Base-by-base conservation (phyloP, 2,797 vertebrate genomes). In the Microctenopoma stevenorrisi region DNA sequence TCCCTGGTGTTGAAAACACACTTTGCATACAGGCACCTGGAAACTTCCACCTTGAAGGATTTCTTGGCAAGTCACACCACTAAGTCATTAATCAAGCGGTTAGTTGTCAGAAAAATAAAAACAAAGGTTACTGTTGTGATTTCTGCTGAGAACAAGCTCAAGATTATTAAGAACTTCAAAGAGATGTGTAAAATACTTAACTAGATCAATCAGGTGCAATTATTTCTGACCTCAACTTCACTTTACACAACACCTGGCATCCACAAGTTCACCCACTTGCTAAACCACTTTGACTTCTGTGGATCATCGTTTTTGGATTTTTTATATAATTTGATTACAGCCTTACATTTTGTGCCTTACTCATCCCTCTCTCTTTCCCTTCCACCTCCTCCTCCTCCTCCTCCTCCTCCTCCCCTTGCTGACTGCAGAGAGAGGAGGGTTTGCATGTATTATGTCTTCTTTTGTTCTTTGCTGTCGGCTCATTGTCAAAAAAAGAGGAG, bases 361-460 rank as follows among this genome's bases (percentile, higher is more conserved):
- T 87, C 70, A 79, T 81, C 62, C 63, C 40, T 77, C 68, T 77
- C 58, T 74, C 59, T 38, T 66, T 75, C 67, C 42, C 63, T 37
- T 72, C 67, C 60, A 68, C 54, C 53, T 18, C 18, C 55, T 59
- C 57, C 43, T 48, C 64, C 68, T 78, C 70, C 68, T 78, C 70
- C 74, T 68, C 65, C 66, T 68, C 72, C 61, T 79, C 72, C 71
- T 72, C 52, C 75, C 35, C 68, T 60, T 68, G 66, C 83, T 83
- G 73, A 78, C 78, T 83, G 81, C 80, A 81, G 81, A 75, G 76
- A 82, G 76, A 76, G 70, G 68, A 89, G 59, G 77, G 83, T 64
- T 85, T 79, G 89, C 75, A 87, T 88, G 82, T 64, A 87, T 86
- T 82, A 86, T 81, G 75, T 78, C 80, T 68, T 61, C 83, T 87